phyloP scores from a whole-genome alignment of 2,113 vertebrate species.

The Microtus pennsylvanicus region DNA sequence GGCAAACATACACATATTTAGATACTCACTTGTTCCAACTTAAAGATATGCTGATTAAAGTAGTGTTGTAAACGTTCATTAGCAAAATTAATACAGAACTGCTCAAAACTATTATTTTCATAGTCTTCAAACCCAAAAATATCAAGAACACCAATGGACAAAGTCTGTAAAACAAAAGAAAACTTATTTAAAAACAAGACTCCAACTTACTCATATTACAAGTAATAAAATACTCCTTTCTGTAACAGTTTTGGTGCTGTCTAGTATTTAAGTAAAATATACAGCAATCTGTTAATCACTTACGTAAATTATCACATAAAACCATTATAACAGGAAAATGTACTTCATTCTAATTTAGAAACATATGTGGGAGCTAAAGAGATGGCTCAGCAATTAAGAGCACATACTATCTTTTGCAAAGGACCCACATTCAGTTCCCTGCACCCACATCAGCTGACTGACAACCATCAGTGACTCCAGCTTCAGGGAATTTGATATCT shows the following conservation, averaged over 20 bases:
- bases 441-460: neutral
- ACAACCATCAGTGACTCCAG: neutral
- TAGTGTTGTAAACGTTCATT: conserved; percentile 99
- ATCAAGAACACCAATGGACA: conserved; percentile 98
- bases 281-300: conserved; percentile 7
- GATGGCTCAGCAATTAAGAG: neutral
- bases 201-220: conserved; percentile 44
- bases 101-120: conserved; percentile 99
- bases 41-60: conserved; percentile 99
- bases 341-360: neutral
- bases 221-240: conserved; percentile 52
- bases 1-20: neutral
- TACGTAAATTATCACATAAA: neutral
- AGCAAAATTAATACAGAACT: conserved; percentile 99
- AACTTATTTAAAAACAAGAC: conserved; percentile 31
- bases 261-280: conserved; percentile 35
- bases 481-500: neutral
- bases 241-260: neutral
- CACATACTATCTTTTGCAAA: neutral
- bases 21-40: conserved; percentile 94
- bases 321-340: neutral
- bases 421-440: neutral
- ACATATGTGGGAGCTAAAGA: conserved; percentile 66
- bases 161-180: conserved; percentile 88
- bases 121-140: conserved; percentile 99